Evolutionary conservation across 2,113 vertebrate species (phyloP), one percentile per base, ranked within the genome.

Genomic region (Hippopotamus amphibius): DNA sequence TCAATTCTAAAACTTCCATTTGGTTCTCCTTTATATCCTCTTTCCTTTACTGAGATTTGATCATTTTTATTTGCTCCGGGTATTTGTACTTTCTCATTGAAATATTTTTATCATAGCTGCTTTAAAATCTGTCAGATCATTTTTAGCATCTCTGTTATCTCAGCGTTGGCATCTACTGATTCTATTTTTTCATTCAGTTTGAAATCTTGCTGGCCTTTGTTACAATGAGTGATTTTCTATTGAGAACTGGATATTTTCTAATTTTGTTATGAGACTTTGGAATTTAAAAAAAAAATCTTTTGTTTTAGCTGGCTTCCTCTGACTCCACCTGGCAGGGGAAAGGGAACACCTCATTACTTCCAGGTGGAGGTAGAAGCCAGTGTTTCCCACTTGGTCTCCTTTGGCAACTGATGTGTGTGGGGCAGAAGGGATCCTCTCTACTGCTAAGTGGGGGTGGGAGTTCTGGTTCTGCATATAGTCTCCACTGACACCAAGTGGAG

Each of bases 41-140:
- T 72, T 24, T 84, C 53, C 16, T 55, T 72, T 71, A 6, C 2
- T 53, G 22, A 85, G 30, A 53, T 46, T 88, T 82, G 74, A 12
- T 28, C n/a, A 26, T 81, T 80, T 63, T 63, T 26, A 79, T 81
- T 61, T 93, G 19, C 21, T 77, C 61, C 33, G 77, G 43, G 41
- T 37, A 4, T 82, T 93, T 76, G 14, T 66, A n/a, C 15, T 65
- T 88, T 17, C 24, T 30, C 30, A 66, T 66, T 66, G 48, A 74
- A 93, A 11, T 22, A 59, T 59, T 82, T n/a, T 71, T 61, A 66
- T 53, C 3, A 46, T 43, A 88, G 26, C 1, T 50, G 24, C 30
- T 87, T 88, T 85, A 92, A 87, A 81, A 65, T 88, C 13, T 65
- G 22, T 57, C 66, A 69, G 50, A 90, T 90, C 37, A 46, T 90